Base-by-base conservation (phyloP, 2,797 vertebrate species). In the Mus caroli region DNA sequence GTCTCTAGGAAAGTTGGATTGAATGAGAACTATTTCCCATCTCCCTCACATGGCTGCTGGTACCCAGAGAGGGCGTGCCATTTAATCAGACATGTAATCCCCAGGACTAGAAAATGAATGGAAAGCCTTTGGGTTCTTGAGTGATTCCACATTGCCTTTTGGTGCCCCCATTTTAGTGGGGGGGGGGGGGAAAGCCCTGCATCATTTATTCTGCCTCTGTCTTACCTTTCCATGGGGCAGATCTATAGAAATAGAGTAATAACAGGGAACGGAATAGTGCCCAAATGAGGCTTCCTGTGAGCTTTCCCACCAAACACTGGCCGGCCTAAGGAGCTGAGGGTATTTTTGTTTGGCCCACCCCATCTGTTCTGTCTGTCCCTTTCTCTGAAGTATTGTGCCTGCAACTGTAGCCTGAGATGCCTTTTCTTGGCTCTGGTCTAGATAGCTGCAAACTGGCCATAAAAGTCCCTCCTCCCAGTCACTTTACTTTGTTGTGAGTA, bases 201-300 rank as follows among this genome's bases (percentile, higher is more conserved):
- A 50, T 85, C 43, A 85, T 85, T 67, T 67, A 67, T 67, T 85
- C 12, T 2, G 6, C 19, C 43, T 19, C 0, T 2, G 10, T 34
- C 52, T 69, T 62, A 34, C 24, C 31, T 19, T 43, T 67, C 83
- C 2, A 1, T 22, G 26, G n/a, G 12, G 6, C 6, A 0, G 2
- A 26, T 10, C 8, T 60, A 60, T 26, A 9, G 58, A 60, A 60
- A 60, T 60, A 19, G 24, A 60, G 22, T 24, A 60, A 60, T 60
- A 7, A 3, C 7, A 0, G 1, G 67, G n/a, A 73, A 60, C 56
- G 14, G n/a, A 11, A 3, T 0, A 4, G 50, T 52, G 40, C 62
- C 50, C 31, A 37, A 9, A 31, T 8, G 31, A 6, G 10, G 52
- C 40, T 80, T 77, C 10, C 31, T 10, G 56, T 67, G 31, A 37